Conservation (phyloP, 2,888 invertebrate genomes). For the Ectropis crepuscularia region DNA sequence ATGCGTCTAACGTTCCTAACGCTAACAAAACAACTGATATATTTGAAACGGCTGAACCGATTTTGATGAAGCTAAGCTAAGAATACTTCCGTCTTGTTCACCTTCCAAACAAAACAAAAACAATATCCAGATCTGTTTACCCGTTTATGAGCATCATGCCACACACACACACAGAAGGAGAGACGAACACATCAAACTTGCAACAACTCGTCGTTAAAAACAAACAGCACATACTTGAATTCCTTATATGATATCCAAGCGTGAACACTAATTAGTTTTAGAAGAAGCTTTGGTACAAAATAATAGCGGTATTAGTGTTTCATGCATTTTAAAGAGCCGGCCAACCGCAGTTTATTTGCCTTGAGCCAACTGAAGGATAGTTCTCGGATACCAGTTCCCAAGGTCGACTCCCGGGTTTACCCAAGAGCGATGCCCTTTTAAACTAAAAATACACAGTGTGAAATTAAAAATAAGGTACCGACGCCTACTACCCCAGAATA, state of each 20-base stretch:
- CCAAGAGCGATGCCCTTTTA: constrained; percentile 58
- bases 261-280: constrained; percentile 35
- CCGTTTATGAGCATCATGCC: too few species aligned
- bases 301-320: constrained; percentile 34
- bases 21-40: too few species aligned
- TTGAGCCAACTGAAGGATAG: constrained; percentile 40
- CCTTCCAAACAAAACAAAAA: too few species aligned
- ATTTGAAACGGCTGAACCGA: too few species aligned
- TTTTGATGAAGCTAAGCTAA: too few species aligned
- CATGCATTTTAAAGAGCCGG: constrained; percentile 37
- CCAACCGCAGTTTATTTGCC: constrained; percentile 35
- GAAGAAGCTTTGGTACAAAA: constrained; percentile 24
- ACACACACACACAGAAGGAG: too few species aligned
- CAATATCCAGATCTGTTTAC: too few species aligned
- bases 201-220: background rate
- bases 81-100: too few species aligned
- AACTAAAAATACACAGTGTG: constrained; percentile 57
- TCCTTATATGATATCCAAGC: constrained; percentile 27
- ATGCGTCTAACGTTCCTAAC: too few species aligned
- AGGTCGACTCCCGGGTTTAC: constrained; percentile 59
- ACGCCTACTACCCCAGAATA: constrained; percentile 42
- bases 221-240: constrained; percentile 29
- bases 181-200: background rate
- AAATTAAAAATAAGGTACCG: constrained; percentile 54
- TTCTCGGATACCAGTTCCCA: constrained; percentile 47